A percentile compares a stretch with the other conserved stretches of the same genome.
Conservation (phyloP, 1,140 invertebrate genomes). For the Drosophila aff. region DNA sequence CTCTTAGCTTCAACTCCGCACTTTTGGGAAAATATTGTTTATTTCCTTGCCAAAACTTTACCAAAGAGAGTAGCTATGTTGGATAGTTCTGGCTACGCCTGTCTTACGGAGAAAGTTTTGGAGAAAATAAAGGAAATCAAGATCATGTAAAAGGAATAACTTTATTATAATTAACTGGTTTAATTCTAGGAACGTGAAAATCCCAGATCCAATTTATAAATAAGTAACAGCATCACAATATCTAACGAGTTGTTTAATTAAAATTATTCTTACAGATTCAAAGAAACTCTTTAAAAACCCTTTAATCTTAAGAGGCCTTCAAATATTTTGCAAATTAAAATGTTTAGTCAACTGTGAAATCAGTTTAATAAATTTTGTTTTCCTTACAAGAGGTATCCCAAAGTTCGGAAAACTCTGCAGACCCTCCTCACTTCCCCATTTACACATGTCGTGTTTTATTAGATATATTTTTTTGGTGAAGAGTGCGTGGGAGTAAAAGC, state of each 20-base stretch:
- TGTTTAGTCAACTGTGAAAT: background rate
- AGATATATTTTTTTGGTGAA: constrained; percentile 18
- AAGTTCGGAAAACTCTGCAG: background rate
- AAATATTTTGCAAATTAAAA: background rate
- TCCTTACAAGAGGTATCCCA: background rate
- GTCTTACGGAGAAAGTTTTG: background rate
- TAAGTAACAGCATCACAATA: background rate
- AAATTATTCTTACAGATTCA: background rate
- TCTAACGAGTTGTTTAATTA: background rate
- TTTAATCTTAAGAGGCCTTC: background rate
- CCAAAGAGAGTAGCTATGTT: background rate
- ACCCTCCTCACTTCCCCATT: constrained; percentile 4
- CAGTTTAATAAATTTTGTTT: background rate
- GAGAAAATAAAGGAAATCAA: background rate
- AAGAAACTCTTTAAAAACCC: background rate
- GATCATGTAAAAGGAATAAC: background rate
- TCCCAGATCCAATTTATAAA: background rate
- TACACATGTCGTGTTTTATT: constrained; percentile 35
- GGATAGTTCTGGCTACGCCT: background rate
- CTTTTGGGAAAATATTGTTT: background rate
- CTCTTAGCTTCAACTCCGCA: background rate
- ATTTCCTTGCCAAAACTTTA: background rate
- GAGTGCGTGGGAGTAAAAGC: constrained; percentile 20
- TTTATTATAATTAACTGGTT: background rate
- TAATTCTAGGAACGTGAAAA: background rate